Base-by-base conservation (phyloP, 1,140 invertebrate genomes). In the Caerostris extrusa region DNA sequence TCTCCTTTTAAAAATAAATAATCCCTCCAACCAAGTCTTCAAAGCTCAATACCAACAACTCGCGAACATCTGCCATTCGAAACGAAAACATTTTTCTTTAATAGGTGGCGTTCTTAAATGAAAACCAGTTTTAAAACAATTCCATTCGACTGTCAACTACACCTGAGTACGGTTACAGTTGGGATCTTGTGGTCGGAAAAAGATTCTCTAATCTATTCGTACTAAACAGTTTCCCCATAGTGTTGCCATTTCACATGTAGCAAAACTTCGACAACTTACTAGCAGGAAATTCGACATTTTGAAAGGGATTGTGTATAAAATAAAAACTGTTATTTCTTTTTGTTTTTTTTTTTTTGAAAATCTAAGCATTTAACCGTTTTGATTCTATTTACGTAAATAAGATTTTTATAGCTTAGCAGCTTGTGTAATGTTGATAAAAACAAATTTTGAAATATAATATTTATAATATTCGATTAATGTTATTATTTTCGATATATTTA, bases 111-210 rank as follows among this genome's bases (percentile, higher is more conserved):
- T 88, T 67, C 86, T 57, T 61, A 64, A 88, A 67, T 88, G 86
- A 88, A 88, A 88, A 50, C 86, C 58, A 67, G 61, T 67, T 88
- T 67, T 64, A 67, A 64, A 88, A 88, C 86, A 88, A 88, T 88
- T 55, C 56, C 34, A 57, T 67, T 57, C 61, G 86, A 19, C 86
- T 88, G 86, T 88, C 86, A 88, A 67, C 86, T 53, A 61, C 86
- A 88, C 86, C 86, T 88, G 86, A 88, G 60, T 12, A 57, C 69
- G 69, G 69, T 77, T 53, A 77, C 19, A 77, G 19, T 58, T 83
- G 4, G 82, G 17, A 83, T 56, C 82, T 58, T 83, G 82, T 83
- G 82, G 82, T 58, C n/a, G 82, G 82, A 58, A 83, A 83, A 83
- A 83, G 82, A 83, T n/a, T 83, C 53, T 57, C 53, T 83, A 58